These are phyloP conservation scores for Pocillopora grandis DNA, from an alignment of 92 coral and sea anemone genomes.

Conservation along the genomic window DNA sequence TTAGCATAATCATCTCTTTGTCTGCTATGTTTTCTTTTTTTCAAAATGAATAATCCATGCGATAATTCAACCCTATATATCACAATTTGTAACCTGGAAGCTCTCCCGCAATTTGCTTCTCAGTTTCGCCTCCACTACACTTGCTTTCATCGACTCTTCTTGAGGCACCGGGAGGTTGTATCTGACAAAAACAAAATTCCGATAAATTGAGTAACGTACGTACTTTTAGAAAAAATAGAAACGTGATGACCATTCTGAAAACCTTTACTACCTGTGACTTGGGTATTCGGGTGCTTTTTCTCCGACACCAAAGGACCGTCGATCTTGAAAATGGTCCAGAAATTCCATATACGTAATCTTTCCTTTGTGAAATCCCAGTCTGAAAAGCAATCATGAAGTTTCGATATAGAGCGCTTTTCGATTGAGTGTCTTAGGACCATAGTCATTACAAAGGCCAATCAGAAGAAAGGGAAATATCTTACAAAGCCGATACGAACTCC, in stretches of 20 bases:
- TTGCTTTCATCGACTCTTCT: conserved; percentile 82
- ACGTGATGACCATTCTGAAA: no score
- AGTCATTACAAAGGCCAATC: no score
- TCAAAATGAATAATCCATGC: no score
- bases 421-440: no score
- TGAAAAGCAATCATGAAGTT: background rate
- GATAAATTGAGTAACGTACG: background rate
- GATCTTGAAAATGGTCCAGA: conserved; percentile 86
- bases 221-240: background rate
- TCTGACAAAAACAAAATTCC: conserved; percentile 27
- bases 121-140: conserved; percentile 78
- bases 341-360: conserved; percentile 82
- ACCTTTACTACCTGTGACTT: conserved; percentile 60
- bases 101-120: conserved; percentile 76
- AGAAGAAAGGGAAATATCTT: no score
- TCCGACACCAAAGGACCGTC: conserved; percentile 79
- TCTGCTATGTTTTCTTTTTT: background rate
- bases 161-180: conserved; percentile 69
- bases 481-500: no score
- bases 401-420: background rate
- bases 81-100: conserved; percentile 63
- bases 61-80: no score
- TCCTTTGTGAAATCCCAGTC: conserved; percentile 92
- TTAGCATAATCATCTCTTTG: background rate
- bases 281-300: conserved; percentile 72